These are phyloP conservation scores for Dorcus parallelipipedus DNA, from an alignment of 2,888 invertebrate genomes.

Conservation along the genomic window DNA sequence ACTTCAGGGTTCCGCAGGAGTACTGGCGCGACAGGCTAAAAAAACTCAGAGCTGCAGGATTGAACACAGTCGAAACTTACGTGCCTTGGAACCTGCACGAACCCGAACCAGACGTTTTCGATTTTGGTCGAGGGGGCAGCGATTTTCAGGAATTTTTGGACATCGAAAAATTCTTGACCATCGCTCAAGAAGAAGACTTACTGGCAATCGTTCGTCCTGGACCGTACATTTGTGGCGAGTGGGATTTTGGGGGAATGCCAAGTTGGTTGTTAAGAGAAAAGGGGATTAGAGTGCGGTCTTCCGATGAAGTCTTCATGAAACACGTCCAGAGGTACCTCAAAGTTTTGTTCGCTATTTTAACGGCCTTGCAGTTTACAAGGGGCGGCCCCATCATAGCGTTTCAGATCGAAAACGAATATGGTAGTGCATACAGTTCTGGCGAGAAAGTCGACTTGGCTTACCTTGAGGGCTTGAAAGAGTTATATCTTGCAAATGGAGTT, in stretches of 20 bases:
- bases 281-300: conserved; percentile 45
- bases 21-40: conserved; percentile 78
- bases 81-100: conserved; percentile 90
- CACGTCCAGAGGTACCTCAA: conserved; percentile 52
- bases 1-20: conserved; percentile 74
- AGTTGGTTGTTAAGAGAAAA: conserved; percentile 45
- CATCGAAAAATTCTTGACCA: conserved; percentile 62
- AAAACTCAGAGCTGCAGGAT: conserved; percentile 76
- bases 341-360: conserved; percentile 49
- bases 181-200: conserved; percentile 74
- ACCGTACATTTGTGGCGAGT: conserved; percentile 90
- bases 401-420: conserved; percentile 68
- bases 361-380: conserved; percentile 57
- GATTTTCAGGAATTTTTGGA: conserved; percentile 51
- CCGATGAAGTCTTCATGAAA: conserved; percentile 41
- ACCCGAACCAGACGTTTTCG: conserved; percentile 63
- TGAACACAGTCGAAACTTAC: conserved; percentile 81
- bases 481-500: conserved; percentile 43
- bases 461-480: conserved; percentile 45
- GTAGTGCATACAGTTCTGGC: conserved; percentile 10
- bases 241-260: conserved; percentile 58
- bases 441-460: conserved; percentile 36
- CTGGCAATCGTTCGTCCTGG: conserved; percentile 80
- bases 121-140: conserved; percentile 64
- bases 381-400: conserved; percentile 84